A percentile compares a stretch with the other conserved stretches of the same genome.
Evolutionary conservation across 2,113 vertebrate genomes (phyloP).

Genomic region (Tragulus kanchil): DNA sequence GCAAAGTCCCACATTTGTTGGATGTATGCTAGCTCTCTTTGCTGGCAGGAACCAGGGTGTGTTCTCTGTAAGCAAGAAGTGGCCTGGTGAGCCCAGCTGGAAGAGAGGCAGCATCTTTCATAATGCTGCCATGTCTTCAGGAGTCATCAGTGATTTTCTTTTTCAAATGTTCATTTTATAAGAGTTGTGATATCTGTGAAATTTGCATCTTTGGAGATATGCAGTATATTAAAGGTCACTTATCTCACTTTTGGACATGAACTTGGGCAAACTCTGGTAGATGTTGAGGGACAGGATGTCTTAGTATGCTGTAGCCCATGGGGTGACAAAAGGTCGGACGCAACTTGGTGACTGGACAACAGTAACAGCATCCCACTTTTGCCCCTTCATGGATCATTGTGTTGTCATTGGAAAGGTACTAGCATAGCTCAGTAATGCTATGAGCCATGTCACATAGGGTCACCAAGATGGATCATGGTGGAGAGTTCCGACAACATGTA

Average conservation of each 20-base stretch:
- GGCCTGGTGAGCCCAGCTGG: accelerated
- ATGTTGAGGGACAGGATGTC: too few species aligned
- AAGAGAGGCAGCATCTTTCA: neutral
- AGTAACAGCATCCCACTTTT: too few species aligned
- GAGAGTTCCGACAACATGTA: too few species aligned
- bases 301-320: too few species aligned
- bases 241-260: neutral
- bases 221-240: neutral
- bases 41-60: accelerated
- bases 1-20: neutral
- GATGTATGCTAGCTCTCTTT: neutral
- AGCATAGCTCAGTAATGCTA: too few species aligned
- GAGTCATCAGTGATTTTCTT: neutral
- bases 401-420: too few species aligned
- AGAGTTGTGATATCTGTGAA: neutral
- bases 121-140: neutral
- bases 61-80: neutral
- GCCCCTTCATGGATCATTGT: too few species aligned
- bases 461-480: too few species aligned
- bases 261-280: too few species aligned
- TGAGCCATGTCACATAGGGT: too few species aligned
- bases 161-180: neutral
- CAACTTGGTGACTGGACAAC: too few species aligned
- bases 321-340: too few species aligned
- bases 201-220: neutral